A percentile compares a stretch with the other conserved stretches of the same genome.
phyloP scores from a whole-genome alignment of 2,113 vertebrate species.

The Ploceus nigricollis region DNA sequence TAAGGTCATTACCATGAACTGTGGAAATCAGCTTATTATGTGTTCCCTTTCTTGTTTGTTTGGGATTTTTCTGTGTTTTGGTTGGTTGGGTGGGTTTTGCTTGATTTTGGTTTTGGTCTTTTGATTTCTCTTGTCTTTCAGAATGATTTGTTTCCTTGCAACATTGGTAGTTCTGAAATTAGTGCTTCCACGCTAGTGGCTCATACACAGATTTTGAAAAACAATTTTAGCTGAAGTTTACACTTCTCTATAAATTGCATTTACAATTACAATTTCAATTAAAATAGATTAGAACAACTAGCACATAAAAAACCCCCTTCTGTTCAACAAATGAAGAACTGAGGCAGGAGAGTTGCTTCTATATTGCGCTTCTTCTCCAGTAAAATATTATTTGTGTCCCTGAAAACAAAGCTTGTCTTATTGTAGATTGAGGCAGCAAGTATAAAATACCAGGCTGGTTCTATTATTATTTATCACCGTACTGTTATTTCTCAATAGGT shows the following conservation, averaged over 20 bases:
- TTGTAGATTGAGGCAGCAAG: background rate
- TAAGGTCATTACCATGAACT: background rate
- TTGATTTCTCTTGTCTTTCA: background rate
- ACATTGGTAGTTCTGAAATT: background rate
- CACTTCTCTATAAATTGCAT: background rate
- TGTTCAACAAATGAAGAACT: background rate
- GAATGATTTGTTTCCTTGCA: background rate
- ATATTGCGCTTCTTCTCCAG: background rate
- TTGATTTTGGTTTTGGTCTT: background rate
- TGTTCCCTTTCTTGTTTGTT: background rate
- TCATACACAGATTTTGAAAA: background rate
- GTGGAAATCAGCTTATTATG: background rate
- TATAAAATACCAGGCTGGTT: background rate
- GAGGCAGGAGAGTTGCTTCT: background rate
- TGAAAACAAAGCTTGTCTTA: background rate
- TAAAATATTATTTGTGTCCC: background rate
- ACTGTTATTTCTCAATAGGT: background rate
- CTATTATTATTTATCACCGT: fast-evolving
- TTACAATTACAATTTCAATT: background rate
- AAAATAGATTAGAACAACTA: background rate
- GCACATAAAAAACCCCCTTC: background rate
- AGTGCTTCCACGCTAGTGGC: background rate
- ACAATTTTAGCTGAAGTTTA: background rate
- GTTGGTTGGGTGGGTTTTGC: background rate
- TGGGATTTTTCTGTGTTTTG: background rate